phyloP scores from a whole-genome alignment of 2,797 vertebrate genomes.

The Trematomus bernacchii region DNA sequence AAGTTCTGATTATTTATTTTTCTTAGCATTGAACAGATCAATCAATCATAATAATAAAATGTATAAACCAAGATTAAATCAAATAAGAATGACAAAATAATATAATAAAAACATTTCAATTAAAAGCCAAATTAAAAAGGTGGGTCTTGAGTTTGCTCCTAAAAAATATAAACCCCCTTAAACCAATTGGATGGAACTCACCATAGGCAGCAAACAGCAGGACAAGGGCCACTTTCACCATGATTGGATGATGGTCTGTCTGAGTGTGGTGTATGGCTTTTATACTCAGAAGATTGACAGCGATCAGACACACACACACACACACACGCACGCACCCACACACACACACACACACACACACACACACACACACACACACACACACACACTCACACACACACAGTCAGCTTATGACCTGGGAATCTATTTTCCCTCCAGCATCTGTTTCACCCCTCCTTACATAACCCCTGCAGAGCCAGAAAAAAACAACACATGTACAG shows the following conservation, averaged over 20 bases:
- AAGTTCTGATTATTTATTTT: no score
- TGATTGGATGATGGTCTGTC: slow-evolving; percentile 12
- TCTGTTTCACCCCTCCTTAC: slow-evolving; percentile 21
- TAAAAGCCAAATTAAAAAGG: no score
- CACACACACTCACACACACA: neutral
- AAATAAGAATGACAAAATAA: no score
- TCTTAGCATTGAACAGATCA: no score
- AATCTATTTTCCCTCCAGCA: slow-evolving; percentile 10
- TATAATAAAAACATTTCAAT: no score
- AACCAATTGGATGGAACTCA: slow-evolving; percentile 27
- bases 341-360: neutral
- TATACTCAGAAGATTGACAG: slow-evolving; percentile 10
- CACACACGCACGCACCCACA: neutral
- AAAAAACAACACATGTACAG: neutral
- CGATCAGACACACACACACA: neutral
- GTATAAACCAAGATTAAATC: no score
- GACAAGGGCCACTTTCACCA: slow-evolving; percentile 27
- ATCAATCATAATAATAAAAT: no score
- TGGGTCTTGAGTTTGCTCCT: no score
- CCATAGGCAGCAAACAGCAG: slow-evolving; percentile 41
- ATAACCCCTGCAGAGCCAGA: neutral
- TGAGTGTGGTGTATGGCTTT: slow-evolving; percentile 1
- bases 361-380: neutral
- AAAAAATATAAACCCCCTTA: neutral
- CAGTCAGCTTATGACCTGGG: slow-evolving; percentile 17